Evolutionary conservation across 2,888 invertebrate species (phyloP).

Genomic region (Sceliomorpha sp.): DNA sequence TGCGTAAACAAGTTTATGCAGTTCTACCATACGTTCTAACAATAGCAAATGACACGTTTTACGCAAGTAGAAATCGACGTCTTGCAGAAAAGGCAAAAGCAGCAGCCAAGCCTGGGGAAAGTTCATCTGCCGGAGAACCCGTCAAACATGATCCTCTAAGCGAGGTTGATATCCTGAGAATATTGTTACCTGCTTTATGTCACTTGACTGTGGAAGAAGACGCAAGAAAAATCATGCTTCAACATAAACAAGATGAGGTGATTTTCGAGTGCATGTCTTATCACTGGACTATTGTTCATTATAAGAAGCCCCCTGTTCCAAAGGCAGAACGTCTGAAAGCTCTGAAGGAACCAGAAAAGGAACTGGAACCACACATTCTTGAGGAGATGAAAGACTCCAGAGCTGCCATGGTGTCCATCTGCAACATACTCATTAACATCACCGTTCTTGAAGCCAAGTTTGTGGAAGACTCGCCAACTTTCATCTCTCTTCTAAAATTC

Average conservation of each 20-base stretch:
- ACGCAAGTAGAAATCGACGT: slow-evolving; percentile 86
- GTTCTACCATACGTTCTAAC: slow-evolving; percentile 90
- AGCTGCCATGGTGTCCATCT: slow-evolving; percentile 91
- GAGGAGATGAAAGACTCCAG: slow-evolving; percentile 93
- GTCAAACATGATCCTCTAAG: slow-evolving; percentile 81
- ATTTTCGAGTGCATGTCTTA: slow-evolving; percentile 89
- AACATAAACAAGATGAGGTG: slow-evolving; percentile 89
- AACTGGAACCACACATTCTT: slow-evolving; percentile 86
- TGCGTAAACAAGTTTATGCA: slow-evolving; percentile 90
- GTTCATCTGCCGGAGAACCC: slow-evolving; percentile 68
- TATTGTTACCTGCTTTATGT: slow-evolving; percentile 93
- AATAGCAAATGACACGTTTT: slow-evolving; percentile 90
- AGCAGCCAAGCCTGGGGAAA: slow-evolving; percentile 80
- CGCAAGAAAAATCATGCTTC: slow-evolving; percentile 89
- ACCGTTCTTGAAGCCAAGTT: slow-evolving; percentile 92
- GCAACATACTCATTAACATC: slow-evolving; percentile 95
- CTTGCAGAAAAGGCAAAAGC: slow-evolving; percentile 86
- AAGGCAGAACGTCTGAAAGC: slow-evolving; percentile 89
- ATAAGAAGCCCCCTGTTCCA: slow-evolving; percentile 90
- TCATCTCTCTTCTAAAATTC: slow-evolving; percentile 90
- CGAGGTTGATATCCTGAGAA: slow-evolving; percentile 87
- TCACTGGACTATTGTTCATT: slow-evolving; percentile 93
- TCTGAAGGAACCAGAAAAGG: slow-evolving; percentile 88
- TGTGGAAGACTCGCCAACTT: slow-evolving; percentile 89
- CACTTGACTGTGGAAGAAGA: slow-evolving; percentile 95